Evolutionary conservation across 2,113 vertebrate genomes (phyloP).

Genomic region (Carollia perspicillata): DNA sequence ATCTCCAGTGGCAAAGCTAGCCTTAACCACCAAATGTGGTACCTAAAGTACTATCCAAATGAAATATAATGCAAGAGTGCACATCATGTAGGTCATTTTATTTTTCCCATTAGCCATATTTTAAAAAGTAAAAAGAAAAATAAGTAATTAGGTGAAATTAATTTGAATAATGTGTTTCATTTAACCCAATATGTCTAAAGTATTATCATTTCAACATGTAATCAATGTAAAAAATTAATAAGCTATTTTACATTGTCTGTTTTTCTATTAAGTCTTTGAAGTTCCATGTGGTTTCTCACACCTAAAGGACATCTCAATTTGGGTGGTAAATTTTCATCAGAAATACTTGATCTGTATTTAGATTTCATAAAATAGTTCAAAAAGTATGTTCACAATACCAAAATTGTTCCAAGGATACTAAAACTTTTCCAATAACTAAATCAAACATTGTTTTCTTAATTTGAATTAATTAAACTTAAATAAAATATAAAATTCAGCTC

Average conservation of each 20-base stretch:
- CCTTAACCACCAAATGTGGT: neutral
- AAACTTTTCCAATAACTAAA: neutral
- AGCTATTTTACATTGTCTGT: neutral
- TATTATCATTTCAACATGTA: neutral
- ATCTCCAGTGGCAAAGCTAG: conserved; percentile 31
- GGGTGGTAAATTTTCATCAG: conserved; percentile 5
- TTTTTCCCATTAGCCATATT: neutral
- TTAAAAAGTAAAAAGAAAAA: neutral
- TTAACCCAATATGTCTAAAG: neutral
- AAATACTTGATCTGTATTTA: conserved; percentile 12
- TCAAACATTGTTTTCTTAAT: neutral
- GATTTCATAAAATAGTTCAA: conserved; percentile 20
- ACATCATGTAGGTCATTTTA: neutral
- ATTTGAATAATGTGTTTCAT: neutral
- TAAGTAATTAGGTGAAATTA: neutral
- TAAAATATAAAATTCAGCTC: neutral
- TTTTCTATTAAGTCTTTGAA: conserved; percentile 40
- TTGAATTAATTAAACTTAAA: conserved; percentile 27
- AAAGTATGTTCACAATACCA: neutral
- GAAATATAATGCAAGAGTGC: neutral
- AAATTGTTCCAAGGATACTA: neutral
- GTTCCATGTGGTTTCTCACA: neutral
- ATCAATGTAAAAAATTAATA: neutral
- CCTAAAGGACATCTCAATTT: neutral
- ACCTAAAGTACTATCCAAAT: neutral